Conservation (phyloP, 2,797 vertebrate species). For the Bovichtus variegatus region DNA sequence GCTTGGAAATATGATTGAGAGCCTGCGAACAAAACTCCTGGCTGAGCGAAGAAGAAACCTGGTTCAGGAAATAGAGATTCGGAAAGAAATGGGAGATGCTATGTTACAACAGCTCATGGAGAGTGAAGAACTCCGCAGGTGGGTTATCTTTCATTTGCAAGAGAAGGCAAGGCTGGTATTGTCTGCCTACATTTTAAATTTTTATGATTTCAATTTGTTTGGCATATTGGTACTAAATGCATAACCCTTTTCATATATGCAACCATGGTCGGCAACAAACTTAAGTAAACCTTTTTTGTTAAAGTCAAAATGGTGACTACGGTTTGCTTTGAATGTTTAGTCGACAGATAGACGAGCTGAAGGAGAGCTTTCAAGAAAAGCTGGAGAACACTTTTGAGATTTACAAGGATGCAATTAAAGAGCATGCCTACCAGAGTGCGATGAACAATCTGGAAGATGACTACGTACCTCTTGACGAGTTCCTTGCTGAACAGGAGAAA, state of each 20-base stretch:
- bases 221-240: neutral
- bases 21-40: slow-evolving; percentile 84
- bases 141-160: neutral
- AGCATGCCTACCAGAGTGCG: slow-evolving; percentile 91
- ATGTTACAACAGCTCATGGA: slow-evolving; percentile 91
- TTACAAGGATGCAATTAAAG: slow-evolving; percentile 93
- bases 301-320: neutral
- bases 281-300: neutral
- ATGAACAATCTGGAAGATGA: slow-evolving; percentile 90
- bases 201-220: neutral
- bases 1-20: slow-evolving; percentile 86
- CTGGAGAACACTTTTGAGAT: slow-evolving; percentile 93
- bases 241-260: neutral
- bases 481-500: slow-evolving; percentile 89
- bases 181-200: no score
- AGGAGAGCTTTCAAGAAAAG: slow-evolving; percentile 91
- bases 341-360: slow-evolving; percentile 89
- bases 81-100: slow-evolving; percentile 94
- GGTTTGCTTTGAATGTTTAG: slow-evolving; percentile 65
- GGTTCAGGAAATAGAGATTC: slow-evolving; percentile 90
- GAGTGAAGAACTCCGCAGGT: slow-evolving; percentile 89
- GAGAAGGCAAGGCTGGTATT: neutral
- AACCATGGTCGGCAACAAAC: neutral
- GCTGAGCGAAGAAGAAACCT: slow-evolving; percentile 88
- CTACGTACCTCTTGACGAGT: slow-evolving; percentile 90